Percentiles rank a stretch among this genome's conserved stretches.
phyloP scores from a whole-genome alignment of 2,888 invertebrate genomes.

The Amiota communis region DNA sequence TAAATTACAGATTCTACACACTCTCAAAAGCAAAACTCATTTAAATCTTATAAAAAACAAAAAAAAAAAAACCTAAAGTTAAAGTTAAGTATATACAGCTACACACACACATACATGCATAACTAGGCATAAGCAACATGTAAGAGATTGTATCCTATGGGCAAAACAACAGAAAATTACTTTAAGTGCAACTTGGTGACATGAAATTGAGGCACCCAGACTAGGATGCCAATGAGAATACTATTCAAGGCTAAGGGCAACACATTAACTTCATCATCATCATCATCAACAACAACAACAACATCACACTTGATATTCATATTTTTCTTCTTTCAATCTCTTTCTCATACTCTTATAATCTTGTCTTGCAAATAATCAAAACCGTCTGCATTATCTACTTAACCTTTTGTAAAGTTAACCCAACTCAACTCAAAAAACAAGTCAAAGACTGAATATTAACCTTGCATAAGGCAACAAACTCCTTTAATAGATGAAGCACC shows the following conservation, averaged over 20 bases:
- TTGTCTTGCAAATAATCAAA: conserved; percentile 18
- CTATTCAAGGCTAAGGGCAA: conserved; percentile 59
- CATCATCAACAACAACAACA: conserved; percentile 32
- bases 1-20: no score
- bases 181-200: no score
- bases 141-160: no score
- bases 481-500: conserved; percentile 32
- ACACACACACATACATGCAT: no score
- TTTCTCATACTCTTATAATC: conserved; percentile 41
- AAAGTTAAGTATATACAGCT: no score
- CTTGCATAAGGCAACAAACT: conserved; percentile 39
- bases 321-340: conserved; percentile 46
- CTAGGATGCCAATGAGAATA: neutral
- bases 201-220: no score
- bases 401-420: conserved; percentile 30
- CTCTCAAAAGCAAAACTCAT: no score
- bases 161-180: no score
- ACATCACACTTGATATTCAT: conserved; percentile 29
- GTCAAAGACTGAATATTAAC: conserved; percentile 39
- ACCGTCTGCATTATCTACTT: conserved; percentile 24
- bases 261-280: conserved; percentile 40
- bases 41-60: no score
- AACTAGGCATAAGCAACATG: no score
- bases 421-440: conserved; percentile 30
- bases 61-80: no score